A percentile compares a stretch with the other conserved stretches of the same genome.
phyloP scores from a whole-genome alignment of 1,140 invertebrate species.

The Luehdorfia chinensis region DNA sequence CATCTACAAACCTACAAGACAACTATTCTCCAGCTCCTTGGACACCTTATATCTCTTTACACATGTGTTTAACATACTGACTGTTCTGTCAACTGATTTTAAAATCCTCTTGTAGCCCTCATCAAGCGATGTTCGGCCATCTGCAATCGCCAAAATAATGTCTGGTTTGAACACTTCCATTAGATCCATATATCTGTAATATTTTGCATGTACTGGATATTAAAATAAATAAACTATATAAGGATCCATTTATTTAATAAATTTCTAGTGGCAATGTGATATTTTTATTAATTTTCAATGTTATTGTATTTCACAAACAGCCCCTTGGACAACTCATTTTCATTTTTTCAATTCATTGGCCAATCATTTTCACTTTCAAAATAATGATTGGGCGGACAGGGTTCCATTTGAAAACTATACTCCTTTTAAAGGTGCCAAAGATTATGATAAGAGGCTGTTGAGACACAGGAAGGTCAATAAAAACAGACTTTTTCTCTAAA shows the following conservation, averaged over 20 bases:
- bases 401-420: too few relatives aligned
- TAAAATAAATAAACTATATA: not conserved
- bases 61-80: slow-evolving; percentile 79
- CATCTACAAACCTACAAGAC: slow-evolving; percentile 49
- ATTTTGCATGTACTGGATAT: slow-evolving; percentile 17
- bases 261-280: too few relatives aligned
- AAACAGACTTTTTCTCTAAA: too few relatives aligned
- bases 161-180: slow-evolving; percentile 87
- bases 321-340: too few relatives aligned
- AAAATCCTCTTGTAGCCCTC: slow-evolving; percentile 82
- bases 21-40: slow-evolving; percentile 48
- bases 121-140: slow-evolving; percentile 85
- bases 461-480: too few relatives aligned
- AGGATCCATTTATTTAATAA: not conserved
- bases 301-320: too few relatives aligned
- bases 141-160: slow-evolving; percentile 86
- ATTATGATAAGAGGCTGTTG: too few relatives aligned
- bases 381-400: too few relatives aligned
- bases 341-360: too few relatives aligned
- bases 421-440: too few relatives aligned
- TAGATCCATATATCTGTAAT: slow-evolving; percentile 83
- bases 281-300: too few relatives aligned
- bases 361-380: too few relatives aligned
- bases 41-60: slow-evolving; percentile 78
- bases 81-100: slow-evolving; percentile 82